These are phyloP conservation scores for fruit fly (Drosophila melanogaster) DNA, from an alignment of 1,140 invertebrate species.

Conservation along the genomic window DNA sequence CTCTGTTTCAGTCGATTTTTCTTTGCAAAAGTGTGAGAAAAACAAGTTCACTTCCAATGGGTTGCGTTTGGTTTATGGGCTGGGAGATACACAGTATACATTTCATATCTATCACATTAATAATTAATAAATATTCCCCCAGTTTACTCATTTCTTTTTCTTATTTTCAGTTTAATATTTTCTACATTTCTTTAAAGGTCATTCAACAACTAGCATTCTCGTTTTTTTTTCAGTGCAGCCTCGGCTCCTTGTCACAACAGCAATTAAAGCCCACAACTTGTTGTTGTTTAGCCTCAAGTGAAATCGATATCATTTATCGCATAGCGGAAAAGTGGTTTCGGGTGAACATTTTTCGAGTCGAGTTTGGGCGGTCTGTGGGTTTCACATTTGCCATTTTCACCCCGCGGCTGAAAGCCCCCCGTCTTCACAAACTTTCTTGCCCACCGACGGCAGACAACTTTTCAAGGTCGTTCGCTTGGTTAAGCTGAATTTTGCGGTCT, in stretches of 20 bases:
- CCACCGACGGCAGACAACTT: conserved; percentile 26
- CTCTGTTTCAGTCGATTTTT: not conserved
- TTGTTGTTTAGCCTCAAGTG: conserved; percentile 53
- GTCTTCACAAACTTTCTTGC: not conserved
- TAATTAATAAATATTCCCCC: no score
- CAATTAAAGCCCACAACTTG: conserved; percentile 69
- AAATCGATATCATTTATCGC: conserved; percentile 74
- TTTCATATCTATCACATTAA: not conserved
- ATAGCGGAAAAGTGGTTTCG: conserved; percentile 71
- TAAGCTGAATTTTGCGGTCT: conserved; percentile 37
- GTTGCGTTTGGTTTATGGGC: not conserved
- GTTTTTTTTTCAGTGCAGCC: conserved; percentile 9
- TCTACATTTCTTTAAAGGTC: not conserved
- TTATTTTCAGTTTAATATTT: no score
- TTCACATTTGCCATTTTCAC: conserved; percentile 21
- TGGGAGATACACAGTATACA: not conserved
- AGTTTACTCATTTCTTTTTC: not conserved
- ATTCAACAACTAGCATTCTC: no score
- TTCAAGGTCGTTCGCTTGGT: conserved; percentile 59
- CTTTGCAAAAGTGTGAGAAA: conserved; percentile 34
- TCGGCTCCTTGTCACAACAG: conserved; percentile 60
- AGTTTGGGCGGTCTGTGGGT: conserved; percentile 42
- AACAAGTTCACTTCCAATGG: conserved; percentile 31
- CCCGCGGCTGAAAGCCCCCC: not conserved
- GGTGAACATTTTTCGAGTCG: conserved; percentile 42